phyloP scores from a whole-genome alignment of 1,140 invertebrate species.

The Megalopta genalis region DNA sequence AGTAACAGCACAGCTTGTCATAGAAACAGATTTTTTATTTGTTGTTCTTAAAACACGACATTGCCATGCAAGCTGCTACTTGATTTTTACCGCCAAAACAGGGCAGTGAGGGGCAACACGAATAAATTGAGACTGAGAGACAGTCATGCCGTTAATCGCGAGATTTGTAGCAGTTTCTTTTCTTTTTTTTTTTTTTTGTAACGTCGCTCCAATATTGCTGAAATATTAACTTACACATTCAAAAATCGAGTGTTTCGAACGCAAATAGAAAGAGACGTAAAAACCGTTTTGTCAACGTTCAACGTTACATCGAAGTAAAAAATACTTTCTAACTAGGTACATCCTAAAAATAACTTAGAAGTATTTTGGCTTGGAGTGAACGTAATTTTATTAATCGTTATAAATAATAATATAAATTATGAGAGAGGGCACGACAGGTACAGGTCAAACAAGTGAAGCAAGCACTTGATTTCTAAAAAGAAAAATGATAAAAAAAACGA shows the following conservation, averaged over 20 bases:
- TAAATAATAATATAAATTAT: not conserved
- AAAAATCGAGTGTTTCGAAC: not conserved
- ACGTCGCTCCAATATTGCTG: constrained; percentile 18
- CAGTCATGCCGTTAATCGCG: constrained; percentile 9
- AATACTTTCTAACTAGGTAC: not conserved
- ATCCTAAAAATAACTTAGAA: not conserved
- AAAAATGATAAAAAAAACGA: too few species aligned
- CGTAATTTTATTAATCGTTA: not conserved
- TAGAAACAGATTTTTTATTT: constrained; percentile 28
- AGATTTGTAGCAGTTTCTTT: constrained; percentile 13
- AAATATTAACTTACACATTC: not conserved
- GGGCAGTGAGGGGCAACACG: constrained; percentile 9
- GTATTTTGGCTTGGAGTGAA: constrained; percentile 1
- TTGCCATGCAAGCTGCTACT: constrained; percentile 2
- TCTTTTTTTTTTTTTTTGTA: too few species aligned
- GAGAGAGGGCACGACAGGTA: too few species aligned
- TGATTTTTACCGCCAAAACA: not conserved
- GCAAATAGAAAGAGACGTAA: constrained; percentile 13
- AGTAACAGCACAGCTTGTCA: constrained; percentile 7
- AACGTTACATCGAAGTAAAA: not conserved
- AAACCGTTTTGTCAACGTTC: not conserved
- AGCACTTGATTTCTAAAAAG: too few species aligned
- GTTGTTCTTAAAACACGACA: constrained; percentile 5
- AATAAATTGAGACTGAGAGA: constrained; percentile 17
- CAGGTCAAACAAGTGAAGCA: too few species aligned